Evolutionary conservation across 2,797 vertebrate species (phyloP).

Genomic region (Psittacula echo): DNA sequence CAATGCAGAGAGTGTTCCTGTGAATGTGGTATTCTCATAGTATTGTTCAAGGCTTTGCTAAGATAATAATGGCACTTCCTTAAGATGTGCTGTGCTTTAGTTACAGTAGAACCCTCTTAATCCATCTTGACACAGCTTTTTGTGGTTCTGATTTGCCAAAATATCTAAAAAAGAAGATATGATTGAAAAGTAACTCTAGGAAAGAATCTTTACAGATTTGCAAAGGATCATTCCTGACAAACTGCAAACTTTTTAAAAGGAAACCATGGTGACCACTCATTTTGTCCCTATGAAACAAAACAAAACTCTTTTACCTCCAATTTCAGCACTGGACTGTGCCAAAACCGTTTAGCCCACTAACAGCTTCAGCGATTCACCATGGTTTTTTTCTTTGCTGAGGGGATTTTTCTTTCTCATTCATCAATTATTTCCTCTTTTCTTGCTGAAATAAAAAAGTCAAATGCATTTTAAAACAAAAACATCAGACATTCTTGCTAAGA

Average conservation of each 20-base stretch:
- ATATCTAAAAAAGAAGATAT: background rate
- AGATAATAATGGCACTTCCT: background rate
- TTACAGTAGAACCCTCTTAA: background rate
- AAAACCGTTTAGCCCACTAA: background rate
- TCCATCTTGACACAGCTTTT: background rate
- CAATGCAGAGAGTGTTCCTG: background rate
- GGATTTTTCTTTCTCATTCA: background rate
- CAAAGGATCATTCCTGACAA: background rate
- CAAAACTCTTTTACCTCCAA: background rate
- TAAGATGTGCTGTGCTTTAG: background rate
- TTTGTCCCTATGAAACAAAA: background rate
- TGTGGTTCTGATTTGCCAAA: background rate
- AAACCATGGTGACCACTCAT: background rate
- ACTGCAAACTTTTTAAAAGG: background rate
- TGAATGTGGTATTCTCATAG: background rate
- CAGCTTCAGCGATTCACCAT: background rate
- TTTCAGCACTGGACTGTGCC: background rate
- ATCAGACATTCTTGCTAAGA: conserved; percentile 10
- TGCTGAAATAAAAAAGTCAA: background rate
- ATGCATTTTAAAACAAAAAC: conserved; percentile 18
- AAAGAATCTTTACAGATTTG: background rate
- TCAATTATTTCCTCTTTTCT: conserved; percentile 51
- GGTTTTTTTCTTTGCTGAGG: background rate
- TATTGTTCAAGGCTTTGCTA: background rate
- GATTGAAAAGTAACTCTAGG: background rate